Evolutionary conservation across 2,888 invertebrate species (phyloP).

Genomic region (Chloroclystis v-ata): DNA sequence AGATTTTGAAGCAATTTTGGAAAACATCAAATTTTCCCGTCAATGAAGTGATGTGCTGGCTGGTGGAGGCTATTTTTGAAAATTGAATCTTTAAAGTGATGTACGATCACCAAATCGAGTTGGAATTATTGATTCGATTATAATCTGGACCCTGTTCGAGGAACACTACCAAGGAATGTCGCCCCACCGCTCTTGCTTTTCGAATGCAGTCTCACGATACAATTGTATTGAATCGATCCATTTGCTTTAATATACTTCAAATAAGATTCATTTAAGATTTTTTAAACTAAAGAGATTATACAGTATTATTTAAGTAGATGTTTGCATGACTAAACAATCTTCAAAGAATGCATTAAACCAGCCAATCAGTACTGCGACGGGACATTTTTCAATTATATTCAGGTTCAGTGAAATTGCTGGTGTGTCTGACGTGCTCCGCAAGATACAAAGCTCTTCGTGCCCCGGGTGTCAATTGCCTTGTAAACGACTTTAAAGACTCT

Average conservation of each 20-base stretch:
- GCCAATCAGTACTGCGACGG: conserved; percentile 24
- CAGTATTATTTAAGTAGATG: conserved; percentile 10
- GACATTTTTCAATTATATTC: conserved; percentile 46
- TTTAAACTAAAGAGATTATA: conserved; percentile 12
- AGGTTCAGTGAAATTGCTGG: conserved; percentile 50
- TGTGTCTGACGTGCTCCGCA: conserved; percentile 18
- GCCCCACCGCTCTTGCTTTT: conserved; percentile 68
- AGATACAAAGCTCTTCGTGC: conserved; percentile 35
- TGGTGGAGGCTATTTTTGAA: conserved; percentile 4
- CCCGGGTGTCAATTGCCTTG: conserved; percentile 56
- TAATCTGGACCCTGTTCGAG: conserved; percentile 48
- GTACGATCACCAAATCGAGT: conserved; percentile 48
- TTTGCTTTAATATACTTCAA: conserved; percentile 31
- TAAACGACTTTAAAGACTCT: conserved; percentile 43
- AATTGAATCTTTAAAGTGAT: conserved; percentile 5
- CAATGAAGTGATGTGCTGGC: conserved; percentile 15
- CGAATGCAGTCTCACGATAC: conserved; percentile 30
- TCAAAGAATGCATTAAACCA: conserved; percentile 31
- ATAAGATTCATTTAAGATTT: conserved; percentile 29
- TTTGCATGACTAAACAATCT: conserved; percentile 13
- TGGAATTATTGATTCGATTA: conserved; percentile 28
- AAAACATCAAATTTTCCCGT: conserved; percentile 28
- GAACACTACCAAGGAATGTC: conserved; percentile 71
- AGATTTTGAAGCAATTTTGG: conserved; percentile 18
- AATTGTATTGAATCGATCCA: conserved; percentile 24